Evolutionary conservation across 1,140 invertebrate genomes (phyloP).

Genomic region (Pachypsylla venusta): DNA sequence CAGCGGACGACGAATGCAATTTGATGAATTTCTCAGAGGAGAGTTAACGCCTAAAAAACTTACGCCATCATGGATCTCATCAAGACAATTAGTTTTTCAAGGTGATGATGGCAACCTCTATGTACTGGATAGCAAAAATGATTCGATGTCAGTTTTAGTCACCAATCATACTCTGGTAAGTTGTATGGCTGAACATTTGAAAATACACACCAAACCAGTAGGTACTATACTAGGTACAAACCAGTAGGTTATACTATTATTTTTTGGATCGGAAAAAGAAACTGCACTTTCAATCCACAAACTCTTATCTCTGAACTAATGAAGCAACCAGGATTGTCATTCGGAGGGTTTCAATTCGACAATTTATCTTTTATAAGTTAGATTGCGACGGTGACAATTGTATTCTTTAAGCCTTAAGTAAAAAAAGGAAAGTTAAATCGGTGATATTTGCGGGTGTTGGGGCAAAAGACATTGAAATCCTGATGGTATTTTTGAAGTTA

Average conservation of each 20-base stretch:
- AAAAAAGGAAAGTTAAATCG: too few relatives aligned
- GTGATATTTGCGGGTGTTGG: too few relatives aligned
- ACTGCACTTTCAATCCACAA: too few relatives aligned
- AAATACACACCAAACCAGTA: too few relatives aligned
- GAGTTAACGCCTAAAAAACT: conserved; percentile 54
- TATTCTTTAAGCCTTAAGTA: too few relatives aligned
- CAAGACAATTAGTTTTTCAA: conserved; percentile 66
- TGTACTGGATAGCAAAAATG: conserved; percentile 54
- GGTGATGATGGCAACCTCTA: conserved; percentile 63
- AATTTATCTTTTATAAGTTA: conserved; percentile 29
- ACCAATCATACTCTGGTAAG: conserved; percentile 70
- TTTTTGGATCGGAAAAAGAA: too few relatives aligned
- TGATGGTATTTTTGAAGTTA: too few relatives aligned
- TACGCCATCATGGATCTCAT: conserved; percentile 58
- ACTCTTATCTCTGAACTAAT: not conserved
- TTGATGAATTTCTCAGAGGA: conserved; percentile 51
- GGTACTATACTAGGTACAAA: too few relatives aligned
- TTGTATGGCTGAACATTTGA: conserved; percentile 21
- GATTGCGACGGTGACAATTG: too few relatives aligned
- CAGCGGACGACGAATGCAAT: conserved; percentile 61
- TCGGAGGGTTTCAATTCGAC: not conserved
- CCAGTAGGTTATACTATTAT: too few relatives aligned
- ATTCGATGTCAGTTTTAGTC: conserved; percentile 56
- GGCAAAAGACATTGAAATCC: too few relatives aligned
- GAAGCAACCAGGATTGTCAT: not conserved